A percentile compares a stretch with the other conserved stretches of the same genome.
phyloP scores from a whole-genome alignment of 2,113 vertebrate genomes.

The Albula glossodonta region DNA sequence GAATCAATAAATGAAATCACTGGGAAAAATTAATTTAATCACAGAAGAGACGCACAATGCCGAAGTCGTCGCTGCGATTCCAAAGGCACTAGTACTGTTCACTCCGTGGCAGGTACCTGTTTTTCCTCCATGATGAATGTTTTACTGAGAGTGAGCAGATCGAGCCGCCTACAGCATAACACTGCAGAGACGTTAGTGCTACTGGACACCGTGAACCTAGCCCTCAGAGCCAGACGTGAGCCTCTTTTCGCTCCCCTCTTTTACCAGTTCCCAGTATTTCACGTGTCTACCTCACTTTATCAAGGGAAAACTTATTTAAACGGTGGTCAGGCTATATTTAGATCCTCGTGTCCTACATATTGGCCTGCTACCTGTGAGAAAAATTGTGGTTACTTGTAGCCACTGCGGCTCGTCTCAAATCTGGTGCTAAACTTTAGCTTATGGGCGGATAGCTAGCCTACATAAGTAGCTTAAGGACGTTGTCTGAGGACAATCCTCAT shows the following conservation, averaged over 20 bases:
- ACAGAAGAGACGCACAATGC: constrained; percentile 5
- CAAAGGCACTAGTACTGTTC: constrained; percentile 32
- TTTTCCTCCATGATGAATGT: constrained; percentile 60
- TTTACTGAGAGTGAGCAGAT: constrained; percentile 32
- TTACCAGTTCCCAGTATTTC: background rate
- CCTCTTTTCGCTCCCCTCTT: background rate
- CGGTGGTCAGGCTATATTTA: background rate
- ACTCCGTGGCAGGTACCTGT: constrained; percentile 48
- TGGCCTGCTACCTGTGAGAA: background rate
- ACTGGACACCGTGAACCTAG: background rate
- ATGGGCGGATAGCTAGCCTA: background rate
- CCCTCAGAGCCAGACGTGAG: background rate
- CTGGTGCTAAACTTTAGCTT: background rate
- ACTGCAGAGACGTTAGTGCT: constrained; percentile 34
- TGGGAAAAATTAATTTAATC: background rate
- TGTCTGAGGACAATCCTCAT: background rate
- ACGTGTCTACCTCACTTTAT: background rate
- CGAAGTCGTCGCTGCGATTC: constrained; percentile 21
- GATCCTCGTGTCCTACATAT: background rate
- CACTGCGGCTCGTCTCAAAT: background rate
- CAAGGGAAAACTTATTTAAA: background rate
- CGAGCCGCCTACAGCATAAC: constrained; percentile 29
- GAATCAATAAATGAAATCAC: background rate
- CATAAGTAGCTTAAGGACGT: background rate
- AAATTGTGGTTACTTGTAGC: background rate